Evolutionary conservation across 2,888 invertebrate species (phyloP), one percentile per base, ranked within the genome.

Genomic region (Diarsia brunnea): DNA sequence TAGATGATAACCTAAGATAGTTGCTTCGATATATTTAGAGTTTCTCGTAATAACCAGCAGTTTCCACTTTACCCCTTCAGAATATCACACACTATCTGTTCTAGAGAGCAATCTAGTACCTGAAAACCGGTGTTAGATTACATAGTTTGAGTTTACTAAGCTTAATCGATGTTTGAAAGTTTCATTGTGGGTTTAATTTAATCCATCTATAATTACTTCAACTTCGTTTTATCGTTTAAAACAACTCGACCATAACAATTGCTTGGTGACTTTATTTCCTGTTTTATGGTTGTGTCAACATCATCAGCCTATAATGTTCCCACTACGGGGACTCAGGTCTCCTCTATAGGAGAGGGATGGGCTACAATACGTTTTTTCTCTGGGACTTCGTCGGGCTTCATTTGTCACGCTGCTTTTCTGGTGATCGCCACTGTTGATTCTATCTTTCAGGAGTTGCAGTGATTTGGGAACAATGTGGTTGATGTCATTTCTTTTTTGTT

Each of bases 121-220:
- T 51, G 55, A 45, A 65, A 65, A 55, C 51, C 65, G 14, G 24
- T 45, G 55, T 51, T 69, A 65, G 31, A 16, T 75, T 31, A 51
- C 43, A 51, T 43, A 76, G 70, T 58, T 77, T 64, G 60, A 58
- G 69, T 43, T 76, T 51, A 58, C 49, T 77, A 51, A 75, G 43
- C 58, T 7, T 75, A 58, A 75, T 43, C 49, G 69, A 63, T 49
- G 51, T 77, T 77, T n/a, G 21, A 69, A 69, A 64, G 55, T 77
- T 76, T 69, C 8, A 76, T 45, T 77, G 3, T 51, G 7, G n/a
- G 70, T 58, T 64, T 58, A 77, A 77, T 31, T 58, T 65, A 58
- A 78, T 78, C 71, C 31, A 7, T 45, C n/a, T 78, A 21, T 65
- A 65, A 78, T 58, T 58, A 77, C 49, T 77, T 77, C 45, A 58